These are phyloP conservation scores for Platorchestia sp. DNA, from an alignment of 1,140 invertebrate genomes.

Conservation along the genomic window DNA sequence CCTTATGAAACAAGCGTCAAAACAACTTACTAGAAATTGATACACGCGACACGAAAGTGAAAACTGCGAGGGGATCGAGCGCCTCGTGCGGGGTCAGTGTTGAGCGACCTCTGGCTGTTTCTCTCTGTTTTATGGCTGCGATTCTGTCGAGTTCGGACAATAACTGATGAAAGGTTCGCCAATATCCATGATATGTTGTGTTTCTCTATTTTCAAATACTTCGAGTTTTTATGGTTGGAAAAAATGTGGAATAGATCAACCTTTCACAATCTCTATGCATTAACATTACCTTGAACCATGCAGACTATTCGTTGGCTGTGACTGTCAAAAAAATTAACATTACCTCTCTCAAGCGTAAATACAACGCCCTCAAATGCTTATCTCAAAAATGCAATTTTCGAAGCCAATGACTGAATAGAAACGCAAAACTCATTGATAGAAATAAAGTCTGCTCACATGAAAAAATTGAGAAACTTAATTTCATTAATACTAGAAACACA, in stretches of 20 bases:
- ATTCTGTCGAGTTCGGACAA: not conserved
- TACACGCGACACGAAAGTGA: slow-evolving; percentile 18
- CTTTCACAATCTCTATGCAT: not conserved
- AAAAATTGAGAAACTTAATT: not conserved
- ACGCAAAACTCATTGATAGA: not conserved
- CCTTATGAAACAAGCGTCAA: not conserved
- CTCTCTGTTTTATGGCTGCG: not conserved
- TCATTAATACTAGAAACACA: not conserved
- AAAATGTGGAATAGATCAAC: not conserved
- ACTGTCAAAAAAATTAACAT: not conserved
- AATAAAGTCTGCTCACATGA: not conserved
- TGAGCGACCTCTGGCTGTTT: not conserved
- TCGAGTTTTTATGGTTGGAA: not conserved
- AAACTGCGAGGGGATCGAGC: not conserved
- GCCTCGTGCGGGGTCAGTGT: not conserved
- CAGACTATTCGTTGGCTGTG: not conserved
- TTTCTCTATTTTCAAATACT: not conserved
- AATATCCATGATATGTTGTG: not conserved
- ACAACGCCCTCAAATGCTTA: not conserved
- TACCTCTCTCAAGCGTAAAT: not conserved
- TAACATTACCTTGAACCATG: not conserved
- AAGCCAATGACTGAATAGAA: not conserved
- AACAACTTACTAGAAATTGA: slow-evolving; percentile 24
- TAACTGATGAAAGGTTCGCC: not conserved
- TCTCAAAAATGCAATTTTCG: not conserved